Percentiles rank a stretch among this genome's conserved stretches.
Evolutionary conservation across 2,797 vertebrate genomes (phyloP).

Genomic region (Myotis myotis): DNA sequence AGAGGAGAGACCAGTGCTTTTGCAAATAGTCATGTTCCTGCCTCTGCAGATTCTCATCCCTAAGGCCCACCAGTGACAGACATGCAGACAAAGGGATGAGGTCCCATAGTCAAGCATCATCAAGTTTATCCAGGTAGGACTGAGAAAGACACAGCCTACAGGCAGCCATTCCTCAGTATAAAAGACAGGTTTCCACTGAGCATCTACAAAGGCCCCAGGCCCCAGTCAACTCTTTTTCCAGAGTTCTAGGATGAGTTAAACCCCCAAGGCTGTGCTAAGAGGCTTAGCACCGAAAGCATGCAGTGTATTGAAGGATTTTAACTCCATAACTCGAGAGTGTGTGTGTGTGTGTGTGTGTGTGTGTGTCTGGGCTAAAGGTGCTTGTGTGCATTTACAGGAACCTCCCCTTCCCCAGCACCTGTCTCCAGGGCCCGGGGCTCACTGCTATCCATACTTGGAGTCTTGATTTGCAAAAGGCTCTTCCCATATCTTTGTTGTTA

Average conservation of each 20-base stretch:
- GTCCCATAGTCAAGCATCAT: not conserved
- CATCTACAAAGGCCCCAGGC: not conserved
- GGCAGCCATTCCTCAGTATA: not conserved
- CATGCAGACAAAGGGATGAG: not conserved
- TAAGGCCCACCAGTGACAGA: not conserved
- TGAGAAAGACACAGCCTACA: not conserved
- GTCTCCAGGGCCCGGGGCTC: not conserved
- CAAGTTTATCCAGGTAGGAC: not conserved
- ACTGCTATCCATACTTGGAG: not conserved
- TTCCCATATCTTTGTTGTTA: not conserved
- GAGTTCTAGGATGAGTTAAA: not conserved
- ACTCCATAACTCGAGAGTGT: not conserved
- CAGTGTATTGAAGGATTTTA: not conserved
- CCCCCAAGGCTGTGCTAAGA: not conserved
- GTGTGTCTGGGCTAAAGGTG: not conserved
- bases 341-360: not conserved
- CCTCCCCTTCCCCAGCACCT: not conserved
- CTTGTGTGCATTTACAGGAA: not conserved
- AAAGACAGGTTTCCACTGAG: not conserved
- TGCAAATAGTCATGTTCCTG: not conserved
- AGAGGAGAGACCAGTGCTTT: not conserved
- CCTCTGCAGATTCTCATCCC: not conserved
- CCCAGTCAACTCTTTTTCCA: not conserved
- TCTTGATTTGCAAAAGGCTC: not conserved
- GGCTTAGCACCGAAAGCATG: not conserved